Conservation (phyloP, 2,888 invertebrate species). For the Neoaliturus tenellus region DNA sequence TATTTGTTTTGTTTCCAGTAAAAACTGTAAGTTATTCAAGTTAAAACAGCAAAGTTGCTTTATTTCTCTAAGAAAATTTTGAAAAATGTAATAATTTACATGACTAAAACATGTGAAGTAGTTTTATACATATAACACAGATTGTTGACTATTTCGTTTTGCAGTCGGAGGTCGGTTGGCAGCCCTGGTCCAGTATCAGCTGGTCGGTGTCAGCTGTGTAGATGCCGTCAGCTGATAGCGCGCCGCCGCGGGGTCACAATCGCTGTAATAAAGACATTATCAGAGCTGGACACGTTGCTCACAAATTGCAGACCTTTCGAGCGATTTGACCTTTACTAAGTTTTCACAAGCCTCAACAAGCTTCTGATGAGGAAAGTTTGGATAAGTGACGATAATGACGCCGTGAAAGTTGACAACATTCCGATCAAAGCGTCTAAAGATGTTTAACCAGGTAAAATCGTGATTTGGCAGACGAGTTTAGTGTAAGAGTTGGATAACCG, state of each 20-base stretch:
- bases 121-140: too few species aligned
- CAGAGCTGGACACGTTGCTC: conserved; percentile 40
- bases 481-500: not conserved
- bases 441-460: not conserved
- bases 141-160: not conserved
- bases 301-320: conserved; percentile 44
- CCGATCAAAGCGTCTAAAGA: not conserved
- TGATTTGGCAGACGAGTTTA: not conserved
- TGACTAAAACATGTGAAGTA: too few species aligned
- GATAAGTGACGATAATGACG: conserved; percentile 31
- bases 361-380: conserved; percentile 39
- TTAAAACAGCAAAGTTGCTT: too few species aligned
- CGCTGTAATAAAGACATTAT: conserved; percentile 48
- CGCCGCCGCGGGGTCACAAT: conserved; percentile 45
- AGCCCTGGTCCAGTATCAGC: conserved; percentile 32
- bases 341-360: conserved; percentile 34
- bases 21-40: too few species aligned
- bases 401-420: conserved; percentile 35
- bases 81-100: too few species aligned
- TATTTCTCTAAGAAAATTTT: too few species aligned
- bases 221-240: conserved; percentile 20
- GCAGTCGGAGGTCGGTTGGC: conserved; percentile 14
- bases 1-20: too few species aligned
- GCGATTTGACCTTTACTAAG: conserved; percentile 42
- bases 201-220: conserved; percentile 40